A percentile compares a stretch with the other conserved stretches of the same genome.
Conservation (phyloP, 1,140 invertebrate genomes). For the Penaeus vannamei region DNA sequence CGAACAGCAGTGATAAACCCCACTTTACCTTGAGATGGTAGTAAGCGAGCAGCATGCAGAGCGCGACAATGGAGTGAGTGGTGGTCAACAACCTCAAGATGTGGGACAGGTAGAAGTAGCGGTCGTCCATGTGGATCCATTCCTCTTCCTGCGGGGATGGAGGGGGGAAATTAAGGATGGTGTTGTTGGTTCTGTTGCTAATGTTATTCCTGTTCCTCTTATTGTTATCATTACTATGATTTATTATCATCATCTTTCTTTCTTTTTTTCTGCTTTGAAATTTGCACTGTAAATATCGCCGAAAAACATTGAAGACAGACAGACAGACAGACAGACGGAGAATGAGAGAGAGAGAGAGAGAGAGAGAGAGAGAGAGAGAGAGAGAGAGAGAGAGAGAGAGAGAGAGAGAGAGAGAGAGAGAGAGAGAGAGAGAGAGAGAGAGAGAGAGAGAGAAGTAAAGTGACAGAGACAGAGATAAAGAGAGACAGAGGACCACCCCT, state of each 20-base stretch:
- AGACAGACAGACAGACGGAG: too few species aligned
- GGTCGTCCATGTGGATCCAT: conserved; percentile 92
- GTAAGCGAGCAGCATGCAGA: conserved; percentile 98
- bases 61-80: conserved; percentile 91
- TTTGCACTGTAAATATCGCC: too few species aligned
- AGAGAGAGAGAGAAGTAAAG: neutral
- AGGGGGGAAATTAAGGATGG: conserved; percentile 33
- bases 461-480: neutral
- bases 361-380: too few species aligned
- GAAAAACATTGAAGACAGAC: too few species aligned
- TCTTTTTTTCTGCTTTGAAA: too few species aligned
- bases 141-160: conserved; percentile 85
- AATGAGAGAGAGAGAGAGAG: too few species aligned
- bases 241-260: too few species aligned
- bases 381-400: too few species aligned
- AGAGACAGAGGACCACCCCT: neutral
- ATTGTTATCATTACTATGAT: too few species aligned
- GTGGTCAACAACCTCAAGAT: conserved; percentile 88
- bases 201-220: too few species aligned
- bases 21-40: conserved; percentile 91
- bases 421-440: neutral
- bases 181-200: too few species aligned
- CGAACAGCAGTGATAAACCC: neutral
- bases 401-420: too few species aligned
- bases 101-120: conserved; percentile 94